Evolutionary conservation across 2,888 invertebrate genomes (phyloP).

Genomic region (Anagyrus pseudococci): DNA sequence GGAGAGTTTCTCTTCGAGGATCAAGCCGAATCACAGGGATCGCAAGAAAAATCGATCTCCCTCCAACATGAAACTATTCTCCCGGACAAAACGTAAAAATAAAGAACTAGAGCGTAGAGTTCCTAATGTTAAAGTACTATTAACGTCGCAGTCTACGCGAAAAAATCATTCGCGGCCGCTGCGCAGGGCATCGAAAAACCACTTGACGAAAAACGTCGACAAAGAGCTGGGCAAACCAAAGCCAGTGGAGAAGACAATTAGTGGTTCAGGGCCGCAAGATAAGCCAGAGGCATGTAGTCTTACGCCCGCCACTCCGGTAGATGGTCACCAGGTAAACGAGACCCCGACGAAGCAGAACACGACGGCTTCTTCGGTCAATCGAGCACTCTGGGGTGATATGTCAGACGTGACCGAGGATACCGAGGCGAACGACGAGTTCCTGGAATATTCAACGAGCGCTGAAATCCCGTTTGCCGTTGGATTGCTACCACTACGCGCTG

Average conservation of each 20-base stretch:
- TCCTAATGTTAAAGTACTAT: conserved; percentile 44
- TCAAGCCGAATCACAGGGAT: conserved; percentile 30
- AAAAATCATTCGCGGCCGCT: conserved; percentile 44
- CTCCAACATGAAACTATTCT: conserved; percentile 34
- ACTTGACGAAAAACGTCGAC: conserved; percentile 20
- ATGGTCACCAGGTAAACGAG: neutral
- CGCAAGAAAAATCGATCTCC: conserved; percentile 35
- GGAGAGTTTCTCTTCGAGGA: conserved; percentile 39
- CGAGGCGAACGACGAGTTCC: conserved; percentile 31
- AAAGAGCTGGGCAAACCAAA: conserved; percentile 25
- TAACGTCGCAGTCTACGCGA: conserved; percentile 37
- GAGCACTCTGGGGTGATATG: conserved; percentile 60
- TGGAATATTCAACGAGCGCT: conserved; percentile 52
- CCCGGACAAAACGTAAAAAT: conserved; percentile 37
- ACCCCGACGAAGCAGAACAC: conserved; percentile 22
- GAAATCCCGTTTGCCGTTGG: conserved; percentile 62
- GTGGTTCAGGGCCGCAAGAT: conserved; percentile 19
- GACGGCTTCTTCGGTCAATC: conserved; percentile 47
- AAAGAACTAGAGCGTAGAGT: conserved; percentile 47
- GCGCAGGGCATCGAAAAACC: conserved; percentile 36
- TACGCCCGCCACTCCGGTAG: no score
- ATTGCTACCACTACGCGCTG: conserved; percentile 58
- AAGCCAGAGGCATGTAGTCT: conserved; percentile 19
- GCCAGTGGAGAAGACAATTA: conserved; percentile 21
- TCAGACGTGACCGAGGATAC: conserved; percentile 51